These are phyloP conservation scores for Hydrotaea cyrtoneurina DNA, from an alignment of 2,888 invertebrate species.

Conservation along the genomic window DNA sequence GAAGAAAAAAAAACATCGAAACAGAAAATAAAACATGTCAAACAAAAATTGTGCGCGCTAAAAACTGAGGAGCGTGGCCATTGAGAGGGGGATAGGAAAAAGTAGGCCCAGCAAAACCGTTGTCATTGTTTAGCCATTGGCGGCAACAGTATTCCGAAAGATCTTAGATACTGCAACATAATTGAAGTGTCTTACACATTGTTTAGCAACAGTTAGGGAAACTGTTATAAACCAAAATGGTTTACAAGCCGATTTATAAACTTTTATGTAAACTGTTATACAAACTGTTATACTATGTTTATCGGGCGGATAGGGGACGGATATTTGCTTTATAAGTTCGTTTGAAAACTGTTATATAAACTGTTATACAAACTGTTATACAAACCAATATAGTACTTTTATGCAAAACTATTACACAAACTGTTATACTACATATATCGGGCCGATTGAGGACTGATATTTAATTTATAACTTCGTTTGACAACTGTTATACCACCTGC, in stretches of 20 bases:
- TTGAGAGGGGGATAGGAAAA: not conserved
- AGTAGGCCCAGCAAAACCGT: not conserved
- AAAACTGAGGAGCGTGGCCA: conserved; percentile 42
- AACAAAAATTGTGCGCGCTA: conserved; percentile 52
- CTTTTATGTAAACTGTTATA: conserved; percentile 7
- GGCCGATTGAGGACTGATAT: too few species aligned
- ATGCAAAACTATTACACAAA: not conserved
- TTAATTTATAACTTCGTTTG: too few species aligned
- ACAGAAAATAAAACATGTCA: conserved; percentile 40
- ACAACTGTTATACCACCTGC: too few species aligned
- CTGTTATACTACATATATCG: not conserved
- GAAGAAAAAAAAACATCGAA: conserved; percentile 21
- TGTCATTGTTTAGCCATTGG: too few species aligned
- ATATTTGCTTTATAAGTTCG: too few species aligned
- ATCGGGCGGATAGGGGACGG: too few species aligned
- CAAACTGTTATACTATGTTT: not conserved
- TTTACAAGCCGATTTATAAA: too few species aligned
- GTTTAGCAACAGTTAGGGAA: too few species aligned
- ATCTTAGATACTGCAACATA: too few species aligned
- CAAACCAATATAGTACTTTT: not conserved
- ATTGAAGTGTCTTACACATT: too few species aligned
- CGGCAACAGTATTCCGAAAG: too few species aligned
- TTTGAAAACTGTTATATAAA: not conserved
- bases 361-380: not conserved
- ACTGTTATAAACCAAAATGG: too few species aligned